A percentile compares a stretch with the other conserved stretches of the same genome.
Conservation (phyloP, 2,797 vertebrate species). For the Hybognathus amarus region DNA sequence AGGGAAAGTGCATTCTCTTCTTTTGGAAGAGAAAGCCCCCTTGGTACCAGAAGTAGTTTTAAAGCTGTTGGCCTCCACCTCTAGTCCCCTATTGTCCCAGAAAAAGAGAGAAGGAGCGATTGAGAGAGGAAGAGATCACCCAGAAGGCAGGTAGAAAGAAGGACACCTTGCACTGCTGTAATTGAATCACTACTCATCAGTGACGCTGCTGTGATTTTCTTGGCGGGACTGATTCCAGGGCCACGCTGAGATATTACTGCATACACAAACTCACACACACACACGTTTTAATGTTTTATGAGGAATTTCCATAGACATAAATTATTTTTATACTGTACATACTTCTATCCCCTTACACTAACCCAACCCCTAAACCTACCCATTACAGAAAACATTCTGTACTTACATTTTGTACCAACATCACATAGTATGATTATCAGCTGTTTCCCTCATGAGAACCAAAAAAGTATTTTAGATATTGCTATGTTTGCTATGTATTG, state of each 20-base stretch:
- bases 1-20: slow-evolving; percentile 37
- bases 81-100: slow-evolving; percentile 14
- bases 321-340: too few species aligned
- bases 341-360: too few species aligned
- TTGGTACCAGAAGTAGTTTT: slow-evolving; percentile 21
- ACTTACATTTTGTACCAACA: too few species aligned
- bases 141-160: slow-evolving; percentile 25
- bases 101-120: not conserved
- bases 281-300: not conserved
- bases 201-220: slow-evolving; percentile 45
- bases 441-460: too few species aligned
- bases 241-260: not conserved
- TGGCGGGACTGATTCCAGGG: slow-evolving; percentile 19
- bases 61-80: slow-evolving; percentile 32
- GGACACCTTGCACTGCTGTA: slow-evolving; percentile 50
- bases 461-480: too few species aligned
- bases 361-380: too few species aligned
- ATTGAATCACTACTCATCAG: slow-evolving; percentile 50
- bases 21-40: slow-evolving; percentile 27
- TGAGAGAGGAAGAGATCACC: slow-evolving; percentile 3
- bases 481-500: too few species aligned
- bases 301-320: not conserved
- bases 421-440: too few species aligned
- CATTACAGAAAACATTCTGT: too few species aligned
- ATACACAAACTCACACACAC: slow-evolving; percentile 13